Evolutionary conservation across 2,113 vertebrate genomes (phyloP).

Genomic region (Sclerurus mexicanus): DNA sequence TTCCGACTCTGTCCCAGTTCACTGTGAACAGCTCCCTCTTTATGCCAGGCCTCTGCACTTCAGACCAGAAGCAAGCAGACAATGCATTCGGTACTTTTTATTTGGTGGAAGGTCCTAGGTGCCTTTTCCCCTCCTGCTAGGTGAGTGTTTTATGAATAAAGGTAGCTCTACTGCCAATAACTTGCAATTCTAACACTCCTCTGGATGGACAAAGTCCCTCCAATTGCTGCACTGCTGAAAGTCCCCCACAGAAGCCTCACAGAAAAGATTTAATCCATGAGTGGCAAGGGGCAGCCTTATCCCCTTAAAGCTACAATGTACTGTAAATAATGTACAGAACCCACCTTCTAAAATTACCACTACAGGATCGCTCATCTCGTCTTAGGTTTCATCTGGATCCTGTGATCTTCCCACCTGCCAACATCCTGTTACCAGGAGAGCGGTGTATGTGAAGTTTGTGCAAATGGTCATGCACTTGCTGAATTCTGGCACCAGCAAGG

Average conservation of each 20-base stretch:
- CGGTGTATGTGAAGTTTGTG: not conserved
- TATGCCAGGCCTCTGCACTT: not conserved
- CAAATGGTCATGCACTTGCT: conserved; percentile 35
- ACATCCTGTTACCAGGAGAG: conserved; percentile 52
- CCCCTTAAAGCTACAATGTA: conserved; percentile 19
- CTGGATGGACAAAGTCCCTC: not conserved
- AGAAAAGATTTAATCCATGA: not conserved
- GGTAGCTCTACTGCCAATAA: not conserved
- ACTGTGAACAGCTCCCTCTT: not conserved
- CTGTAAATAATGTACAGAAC: conserved; percentile 60
- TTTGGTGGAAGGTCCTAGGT: not conserved
- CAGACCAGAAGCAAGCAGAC: not conserved
- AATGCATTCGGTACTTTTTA: not conserved
- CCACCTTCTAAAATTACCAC: conserved; percentile 60
- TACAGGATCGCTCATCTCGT: not conserved
- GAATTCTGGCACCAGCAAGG: conserved; percentile 13
- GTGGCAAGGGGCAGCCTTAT: not conserved
- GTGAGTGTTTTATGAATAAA: not conserved
- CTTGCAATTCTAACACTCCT: not conserved
- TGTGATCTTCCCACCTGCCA: conserved; percentile 62
- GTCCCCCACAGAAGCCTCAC: not conserved
- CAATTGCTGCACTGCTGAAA: not conserved
- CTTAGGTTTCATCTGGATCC: conserved; percentile 50
- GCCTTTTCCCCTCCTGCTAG: not conserved
- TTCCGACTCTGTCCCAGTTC: not conserved